A percentile compares a stretch with the other conserved stretches of the same genome.
Evolutionary conservation across 2,113 vertebrate species (phyloP).

Genomic region (Ornithorhynchus anatinus): DNA sequence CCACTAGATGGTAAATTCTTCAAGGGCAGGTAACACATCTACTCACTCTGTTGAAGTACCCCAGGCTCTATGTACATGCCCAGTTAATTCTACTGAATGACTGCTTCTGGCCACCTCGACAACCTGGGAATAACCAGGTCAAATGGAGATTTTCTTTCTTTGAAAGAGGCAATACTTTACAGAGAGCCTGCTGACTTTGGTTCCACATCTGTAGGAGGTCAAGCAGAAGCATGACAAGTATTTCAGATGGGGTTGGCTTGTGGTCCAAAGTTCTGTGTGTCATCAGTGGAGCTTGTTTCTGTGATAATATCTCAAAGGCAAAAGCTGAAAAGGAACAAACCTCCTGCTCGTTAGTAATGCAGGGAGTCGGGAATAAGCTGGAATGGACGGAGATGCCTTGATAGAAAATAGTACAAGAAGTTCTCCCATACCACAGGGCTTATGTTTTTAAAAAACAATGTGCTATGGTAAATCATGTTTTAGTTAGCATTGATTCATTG

Average conservation of each 20-base stretch:
- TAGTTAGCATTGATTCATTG: too few relatives aligned
- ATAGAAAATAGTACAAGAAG: too few relatives aligned
- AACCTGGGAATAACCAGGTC: background rate
- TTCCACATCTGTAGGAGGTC: conserved; percentile 42
- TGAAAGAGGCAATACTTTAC: background rate
- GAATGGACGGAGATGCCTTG: background rate
- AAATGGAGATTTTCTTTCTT: background rate
- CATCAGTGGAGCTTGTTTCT: conserved; percentile 29
- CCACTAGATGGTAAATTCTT: too few relatives aligned
- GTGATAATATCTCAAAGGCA: conserved; percentile 15
- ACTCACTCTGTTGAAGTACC: too few relatives aligned
- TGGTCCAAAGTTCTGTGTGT: conserved; percentile 22
- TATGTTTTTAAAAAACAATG: too few relatives aligned
- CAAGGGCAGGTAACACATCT: too few relatives aligned
- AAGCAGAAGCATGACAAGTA: conserved; percentile 36
- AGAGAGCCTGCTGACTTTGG: conserved; percentile 1
- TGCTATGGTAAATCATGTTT: too few relatives aligned
- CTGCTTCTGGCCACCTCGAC: too few relatives aligned
- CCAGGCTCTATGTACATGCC: too few relatives aligned
- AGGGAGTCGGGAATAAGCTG: conserved; percentile 8
- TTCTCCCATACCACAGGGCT: too few relatives aligned
- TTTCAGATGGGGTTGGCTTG: background rate
- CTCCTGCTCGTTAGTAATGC: background rate
- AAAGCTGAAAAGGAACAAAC: background rate
- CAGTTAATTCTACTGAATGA: too few relatives aligned